phyloP scores from a whole-genome alignment of 2,797 vertebrate species.

The Columba guinea region DNA sequence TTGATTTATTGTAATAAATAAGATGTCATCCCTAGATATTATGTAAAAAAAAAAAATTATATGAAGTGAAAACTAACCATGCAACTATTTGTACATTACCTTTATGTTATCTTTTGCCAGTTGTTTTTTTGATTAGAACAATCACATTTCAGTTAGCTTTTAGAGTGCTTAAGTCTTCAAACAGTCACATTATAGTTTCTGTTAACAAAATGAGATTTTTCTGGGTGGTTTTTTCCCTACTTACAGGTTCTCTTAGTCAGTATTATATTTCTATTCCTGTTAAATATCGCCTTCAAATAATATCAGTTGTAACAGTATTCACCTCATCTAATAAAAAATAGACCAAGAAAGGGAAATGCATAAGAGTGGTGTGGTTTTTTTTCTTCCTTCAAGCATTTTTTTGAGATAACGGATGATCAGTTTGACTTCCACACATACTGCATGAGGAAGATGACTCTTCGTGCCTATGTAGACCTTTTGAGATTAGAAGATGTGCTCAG shows the following conservation, averaged over 20 bases:
- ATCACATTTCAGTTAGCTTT: background rate
- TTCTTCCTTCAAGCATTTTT: constrained; percentile 79
- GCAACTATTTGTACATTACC: background rate
- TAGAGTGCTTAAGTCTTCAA: background rate
- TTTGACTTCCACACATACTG: constrained; percentile 85
- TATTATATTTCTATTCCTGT: background rate
- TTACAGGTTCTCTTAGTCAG: background rate
- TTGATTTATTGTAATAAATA: background rate
- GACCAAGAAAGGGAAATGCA: background rate
- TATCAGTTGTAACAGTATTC: background rate
- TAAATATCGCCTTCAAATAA: background rate
- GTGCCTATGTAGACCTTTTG: constrained; percentile 82
- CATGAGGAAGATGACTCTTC: constrained; percentile 85
- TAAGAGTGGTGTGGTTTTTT: background rate
- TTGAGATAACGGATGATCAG: constrained; percentile 83
- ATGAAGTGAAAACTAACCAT: background rate
- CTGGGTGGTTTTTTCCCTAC: background rate
- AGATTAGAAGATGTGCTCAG: constrained; percentile 81
- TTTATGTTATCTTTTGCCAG: background rate
- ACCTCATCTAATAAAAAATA: background rate
- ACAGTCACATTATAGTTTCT: background rate
- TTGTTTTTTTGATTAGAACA: background rate
- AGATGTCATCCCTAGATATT: background rate
- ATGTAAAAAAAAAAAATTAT: background rate
- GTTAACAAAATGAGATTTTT: background rate